phyloP scores from a whole-genome alignment of 1,140 invertebrate genomes.

The Anoplolepis gracilipes region DNA sequence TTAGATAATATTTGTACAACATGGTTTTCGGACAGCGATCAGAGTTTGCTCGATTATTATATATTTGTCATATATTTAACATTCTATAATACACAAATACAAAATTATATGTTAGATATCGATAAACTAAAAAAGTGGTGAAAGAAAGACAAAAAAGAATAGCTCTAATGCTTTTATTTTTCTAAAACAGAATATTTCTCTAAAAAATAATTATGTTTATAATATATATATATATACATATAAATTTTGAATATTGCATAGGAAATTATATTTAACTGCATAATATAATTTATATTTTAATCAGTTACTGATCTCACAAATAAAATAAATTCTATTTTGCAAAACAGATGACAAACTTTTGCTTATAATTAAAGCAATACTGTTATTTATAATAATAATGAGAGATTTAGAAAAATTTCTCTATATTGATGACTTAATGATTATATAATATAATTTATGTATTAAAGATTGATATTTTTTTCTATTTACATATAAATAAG shows the following conservation, averaged over 20 bases:
- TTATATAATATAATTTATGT: neutral
- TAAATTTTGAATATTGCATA: neutral
- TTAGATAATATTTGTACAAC: constrained; percentile 32
- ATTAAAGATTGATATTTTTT: neutral
- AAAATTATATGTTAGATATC: constrained; percentile 19
- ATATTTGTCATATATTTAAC: constrained; percentile 7
- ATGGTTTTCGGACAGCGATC: constrained; percentile 31
- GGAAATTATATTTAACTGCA: neutral
- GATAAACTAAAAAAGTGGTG: neutral
- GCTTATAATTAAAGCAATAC: neutral
- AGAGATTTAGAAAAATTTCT: neutral
- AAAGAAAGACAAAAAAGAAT: neutral
- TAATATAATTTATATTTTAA: neutral
- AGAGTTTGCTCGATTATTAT: constrained; percentile 3
- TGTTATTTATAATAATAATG: neutral
- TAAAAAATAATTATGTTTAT: neutral
- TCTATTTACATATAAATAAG: neutral
- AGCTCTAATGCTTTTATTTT: neutral
- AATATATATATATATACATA: too few species aligned
- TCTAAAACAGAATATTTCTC: neutral
- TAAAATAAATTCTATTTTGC: neutral
- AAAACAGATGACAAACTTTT: constrained; percentile 1
- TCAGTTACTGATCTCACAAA: neutral
- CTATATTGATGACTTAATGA: neutral
- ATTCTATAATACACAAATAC: neutral